These are phyloP conservation scores for Cataglyphis rosenhaueri DNA, from an alignment of 2,888 invertebrate species.

Conservation along the genomic window DNA sequence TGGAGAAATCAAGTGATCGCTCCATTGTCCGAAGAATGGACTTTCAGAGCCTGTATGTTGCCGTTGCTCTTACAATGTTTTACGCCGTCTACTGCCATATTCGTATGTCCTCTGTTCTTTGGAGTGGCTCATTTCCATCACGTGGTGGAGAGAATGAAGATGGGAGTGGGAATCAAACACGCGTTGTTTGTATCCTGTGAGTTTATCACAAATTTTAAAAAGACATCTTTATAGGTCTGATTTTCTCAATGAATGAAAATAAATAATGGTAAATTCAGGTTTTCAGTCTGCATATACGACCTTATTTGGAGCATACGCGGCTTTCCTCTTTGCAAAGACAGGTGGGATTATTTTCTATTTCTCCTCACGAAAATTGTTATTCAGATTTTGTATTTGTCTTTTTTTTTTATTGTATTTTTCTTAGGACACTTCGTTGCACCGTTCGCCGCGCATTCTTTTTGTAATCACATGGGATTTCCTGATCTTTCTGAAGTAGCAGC, in stretches of 20 bases:
- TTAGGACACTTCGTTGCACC: constrained; percentile 95
- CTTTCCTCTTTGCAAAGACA: constrained; percentile 95
- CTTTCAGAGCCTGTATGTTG: constrained; percentile 97
- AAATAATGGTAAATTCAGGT: constrained; percentile 85
- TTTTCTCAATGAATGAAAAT: constrained; percentile 57
- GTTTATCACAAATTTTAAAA: constrained; percentile 77
- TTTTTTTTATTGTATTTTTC: constrained; percentile 59
- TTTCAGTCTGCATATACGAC: constrained; percentile 97
- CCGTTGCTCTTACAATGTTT: constrained; percentile 95
- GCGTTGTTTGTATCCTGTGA: constrained; percentile 91
- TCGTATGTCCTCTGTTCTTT: constrained; percentile 96
- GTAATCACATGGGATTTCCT: constrained; percentile 99
- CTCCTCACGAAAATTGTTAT: background rate
- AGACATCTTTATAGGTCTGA: background rate
- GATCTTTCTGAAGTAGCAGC: constrained; percentile 91
- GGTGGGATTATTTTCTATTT: constrained; percentile 85
- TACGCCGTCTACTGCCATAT: constrained; percentile 90
- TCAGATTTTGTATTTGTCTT: background rate
- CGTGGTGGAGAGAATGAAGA: constrained; percentile 91
- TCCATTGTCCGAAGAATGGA: constrained; percentile 97
- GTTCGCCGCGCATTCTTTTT: constrained; percentile 96
- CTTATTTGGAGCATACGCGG: constrained; percentile 97
- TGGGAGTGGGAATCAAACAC: constrained; percentile 90
- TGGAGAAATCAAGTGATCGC: constrained; percentile 95
- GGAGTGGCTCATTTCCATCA: constrained; percentile 98